A percentile compares a stretch with the other conserved stretches of the same genome.
phyloP scores from a whole-genome alignment of 2,113 vertebrate species.

The Plestiodon gilberti region DNA sequence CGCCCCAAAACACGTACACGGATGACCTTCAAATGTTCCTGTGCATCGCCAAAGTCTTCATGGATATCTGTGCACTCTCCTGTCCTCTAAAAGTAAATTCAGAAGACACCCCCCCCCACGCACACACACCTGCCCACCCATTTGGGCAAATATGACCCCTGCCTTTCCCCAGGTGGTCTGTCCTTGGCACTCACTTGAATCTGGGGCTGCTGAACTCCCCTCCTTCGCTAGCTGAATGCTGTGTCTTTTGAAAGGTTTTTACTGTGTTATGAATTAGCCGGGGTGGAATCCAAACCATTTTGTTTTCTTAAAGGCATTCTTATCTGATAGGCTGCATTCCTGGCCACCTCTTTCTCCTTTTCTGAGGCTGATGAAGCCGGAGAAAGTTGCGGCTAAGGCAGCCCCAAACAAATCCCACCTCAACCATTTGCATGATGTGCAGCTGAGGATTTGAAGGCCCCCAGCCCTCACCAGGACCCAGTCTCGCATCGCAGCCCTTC shows the following conservation, averaged over 20 bases:
- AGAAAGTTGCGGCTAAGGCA: constrained; percentile 8
- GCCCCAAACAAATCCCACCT: constrained; percentile 21
- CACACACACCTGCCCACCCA: no score
- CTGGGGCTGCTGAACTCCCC: accelerated
- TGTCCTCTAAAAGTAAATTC: neutral
- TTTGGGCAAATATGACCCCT: neutral
- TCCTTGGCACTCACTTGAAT: neutral
- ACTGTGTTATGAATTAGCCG: constrained; percentile 57
- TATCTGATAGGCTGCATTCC: constrained; percentile 54
- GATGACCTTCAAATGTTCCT: neutral
- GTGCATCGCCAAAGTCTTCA: neutral
- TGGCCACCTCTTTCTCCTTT: constrained; percentile 38
- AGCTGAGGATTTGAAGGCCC: neutral
- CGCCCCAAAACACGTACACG: no score
- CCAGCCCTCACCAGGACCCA: constrained; percentile 26
- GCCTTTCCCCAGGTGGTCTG: accelerated
- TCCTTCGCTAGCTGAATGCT: neutral
- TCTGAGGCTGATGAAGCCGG: constrained; percentile 51
- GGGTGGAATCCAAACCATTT: constrained; percentile 67
- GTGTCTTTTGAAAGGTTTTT: constrained; percentile 18
- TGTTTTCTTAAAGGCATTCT: constrained; percentile 65
- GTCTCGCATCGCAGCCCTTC: constrained; percentile 51
- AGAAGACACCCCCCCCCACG: neutral
- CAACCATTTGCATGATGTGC: constrained; percentile 30
- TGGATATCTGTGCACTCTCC: neutral